Evolutionary conservation across 2,113 vertebrate genomes (phyloP).

Genomic region (Meleagris gallopavo): DNA sequence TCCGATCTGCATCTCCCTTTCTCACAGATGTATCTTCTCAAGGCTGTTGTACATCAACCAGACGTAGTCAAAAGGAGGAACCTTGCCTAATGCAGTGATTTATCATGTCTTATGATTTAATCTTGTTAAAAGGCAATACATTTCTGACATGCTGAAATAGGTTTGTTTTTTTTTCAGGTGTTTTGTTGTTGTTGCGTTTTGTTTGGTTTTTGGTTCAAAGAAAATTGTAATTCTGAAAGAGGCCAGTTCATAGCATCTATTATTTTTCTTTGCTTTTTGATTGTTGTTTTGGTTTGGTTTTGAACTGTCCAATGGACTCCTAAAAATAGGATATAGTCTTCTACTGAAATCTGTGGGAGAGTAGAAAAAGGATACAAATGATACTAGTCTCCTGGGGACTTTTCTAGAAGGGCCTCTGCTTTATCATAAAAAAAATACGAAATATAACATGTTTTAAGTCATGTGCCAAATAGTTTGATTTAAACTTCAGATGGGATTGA

Average conservation of each 20-base stretch:
- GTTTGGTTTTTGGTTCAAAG: neutral
- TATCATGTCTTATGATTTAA: neutral
- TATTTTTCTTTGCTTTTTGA: neutral
- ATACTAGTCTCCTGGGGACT: neutral
- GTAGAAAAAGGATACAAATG: neutral
- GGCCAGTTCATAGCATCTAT: neutral
- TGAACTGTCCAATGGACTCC: neutral
- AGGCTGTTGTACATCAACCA: neutral
- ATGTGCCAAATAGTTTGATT: neutral
- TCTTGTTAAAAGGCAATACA: neutral
- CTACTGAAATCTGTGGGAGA: neutral
- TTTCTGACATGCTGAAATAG: neutral
- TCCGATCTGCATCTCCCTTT: conserved; percentile 1
- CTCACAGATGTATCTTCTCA: neutral
- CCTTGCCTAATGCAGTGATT: neutral
- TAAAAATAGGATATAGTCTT: neutral
- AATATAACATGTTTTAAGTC: neutral
- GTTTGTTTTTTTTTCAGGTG: too few relatives aligned
- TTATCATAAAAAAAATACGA: neutral
- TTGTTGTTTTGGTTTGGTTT: neutral
- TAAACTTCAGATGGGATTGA: neutral
- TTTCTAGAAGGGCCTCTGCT: neutral
- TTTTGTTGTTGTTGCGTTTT: too few relatives aligned
- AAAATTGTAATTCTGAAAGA: neutral
- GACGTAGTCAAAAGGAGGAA: neutral